Base-by-base conservation (phyloP, 1,140 invertebrate species). In the Hycleus cichorii region DNA sequence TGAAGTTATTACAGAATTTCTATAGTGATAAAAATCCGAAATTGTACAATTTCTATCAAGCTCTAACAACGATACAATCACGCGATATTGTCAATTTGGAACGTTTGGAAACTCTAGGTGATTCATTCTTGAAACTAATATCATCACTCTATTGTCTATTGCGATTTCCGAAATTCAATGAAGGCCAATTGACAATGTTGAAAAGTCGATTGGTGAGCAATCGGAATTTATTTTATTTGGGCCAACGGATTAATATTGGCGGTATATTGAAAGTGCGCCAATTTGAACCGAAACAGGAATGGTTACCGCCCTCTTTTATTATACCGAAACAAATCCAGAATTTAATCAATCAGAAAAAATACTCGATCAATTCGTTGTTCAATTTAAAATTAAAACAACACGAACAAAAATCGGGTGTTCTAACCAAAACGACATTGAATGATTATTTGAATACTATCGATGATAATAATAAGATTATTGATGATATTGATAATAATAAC, bases 111-210 rank as follows among this genome's bases (percentile, higher is more conserved):
- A 89, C 88, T 0, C 77, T 96, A 11, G 93, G 93, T 0, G 93
- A 97, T 75, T 87, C 89, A 0, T 95, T 93, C 69, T 76, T 96
- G 0, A 97, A 96, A 75, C 87, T 89, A 63, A 83, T 83, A 3
- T 76, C 81, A 8, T 87, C 86, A 6, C 69, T 91, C 0, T 90
- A 84, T 68, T 71, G 94, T 8, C 88, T 83, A 66, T 80, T 84
- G 58, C 80, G 78, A 47, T 92, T 85, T 75, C 81, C 83, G 0
- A 71, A 73, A 0, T 81, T 81, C 54, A 80, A 84, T 59, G 93
- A 96, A 73, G 92, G 93, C 0, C 78, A 80, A 55, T 76, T 95
- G 1, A 91, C 90, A 0, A 72, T 78, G 39, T 71, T 94, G 1
- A 90, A 95, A 67, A 79, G 83, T 4, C 80, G 82, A 66, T 71